Evolutionary conservation across 2,113 vertebrate species (phyloP).

Genomic region (Miniopterus natalensis): DNA sequence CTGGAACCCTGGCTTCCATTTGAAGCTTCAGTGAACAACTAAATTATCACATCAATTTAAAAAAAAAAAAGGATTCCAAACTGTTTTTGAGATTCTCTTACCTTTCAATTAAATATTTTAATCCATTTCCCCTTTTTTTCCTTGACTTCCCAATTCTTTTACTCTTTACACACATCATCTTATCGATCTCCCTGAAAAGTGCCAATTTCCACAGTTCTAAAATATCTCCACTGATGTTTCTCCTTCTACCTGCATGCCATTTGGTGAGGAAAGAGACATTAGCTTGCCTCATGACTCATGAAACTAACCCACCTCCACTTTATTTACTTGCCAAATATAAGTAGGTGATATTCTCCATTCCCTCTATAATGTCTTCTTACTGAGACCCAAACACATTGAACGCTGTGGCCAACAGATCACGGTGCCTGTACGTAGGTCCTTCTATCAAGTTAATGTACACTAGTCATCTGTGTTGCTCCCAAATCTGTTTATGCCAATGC

Average conservation of each 20-base stretch:
- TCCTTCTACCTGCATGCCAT: background rate
- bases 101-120: constrained; percentile 47
- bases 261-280: background rate
- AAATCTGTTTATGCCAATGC: background rate
- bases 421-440: background rate
- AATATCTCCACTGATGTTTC: background rate
- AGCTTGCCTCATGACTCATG: background rate
- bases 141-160: background rate
- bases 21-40: constrained; percentile 54
- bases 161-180: background rate
- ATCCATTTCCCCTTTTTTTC: background rate
- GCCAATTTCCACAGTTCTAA: background rate
- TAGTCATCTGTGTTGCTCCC: background rate
- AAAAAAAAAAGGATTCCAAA: constrained; percentile 41
- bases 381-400: background rate
- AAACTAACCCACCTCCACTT: background rate
- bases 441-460: background rate
- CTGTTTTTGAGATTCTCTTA: constrained; percentile 37
- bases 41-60: constrained; percentile 47
- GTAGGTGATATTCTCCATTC: background rate
- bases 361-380: background rate
- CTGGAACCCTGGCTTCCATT: constrained; percentile 49
- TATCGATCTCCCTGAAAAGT: background rate
- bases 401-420: background rate
- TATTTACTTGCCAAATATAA: background rate